Base-by-base conservation (phyloP, 2,888 invertebrate species). In the Luffia ferchaultella region DNA sequence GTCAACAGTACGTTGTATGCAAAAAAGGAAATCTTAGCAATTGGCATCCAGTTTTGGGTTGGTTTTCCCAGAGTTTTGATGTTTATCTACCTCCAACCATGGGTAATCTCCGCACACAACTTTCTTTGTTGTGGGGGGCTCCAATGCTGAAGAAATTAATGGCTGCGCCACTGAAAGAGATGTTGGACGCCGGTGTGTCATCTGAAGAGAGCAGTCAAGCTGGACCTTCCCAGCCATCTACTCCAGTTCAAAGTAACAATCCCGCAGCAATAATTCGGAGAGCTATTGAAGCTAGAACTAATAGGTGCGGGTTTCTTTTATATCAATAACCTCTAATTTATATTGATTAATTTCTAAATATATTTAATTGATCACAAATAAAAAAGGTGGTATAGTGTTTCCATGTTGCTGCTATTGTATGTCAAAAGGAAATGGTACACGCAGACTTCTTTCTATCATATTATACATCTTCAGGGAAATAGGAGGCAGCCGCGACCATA, bases 41-140 rank as follows among this genome's bases (percentile, higher is more conserved):
- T 73, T 99, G 98, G 98, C 98, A 99, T 76, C 98, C 98, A 2
- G 90, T 98, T 18, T 87, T 99, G 12, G 98, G 98, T 42, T 98
- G 98, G 97, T 97, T 97, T 69, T 89, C 91, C 0, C 92, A 93
- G 55, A 86, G 48, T 1, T 85, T 89, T 47, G 91, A 91, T 62
- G 73, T 79, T 0, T 89, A 89, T 52, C 79, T 93, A 1, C 90
- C 93, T 50, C 91, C 91, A 20, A 86, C 92, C 0, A 89, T 93
- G 76, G 86, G 87, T 0, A 86, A 87, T 58, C 87, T 94, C 1
- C 84, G 88, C 46, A 72, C 71, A 3, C 94, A 95, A 67, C 69
- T 95, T 41, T 88, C 90, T 12, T 75, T 89, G 50, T 72, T 95
- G 3, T 95, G 94, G 93, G 89, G 75, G 0, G 73, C 71, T 1